Percentiles rank a stretch among this genome's conserved stretches.
Conservation (phyloP, 1,140 invertebrate species). For the Drosophila pruinosa region DNA sequence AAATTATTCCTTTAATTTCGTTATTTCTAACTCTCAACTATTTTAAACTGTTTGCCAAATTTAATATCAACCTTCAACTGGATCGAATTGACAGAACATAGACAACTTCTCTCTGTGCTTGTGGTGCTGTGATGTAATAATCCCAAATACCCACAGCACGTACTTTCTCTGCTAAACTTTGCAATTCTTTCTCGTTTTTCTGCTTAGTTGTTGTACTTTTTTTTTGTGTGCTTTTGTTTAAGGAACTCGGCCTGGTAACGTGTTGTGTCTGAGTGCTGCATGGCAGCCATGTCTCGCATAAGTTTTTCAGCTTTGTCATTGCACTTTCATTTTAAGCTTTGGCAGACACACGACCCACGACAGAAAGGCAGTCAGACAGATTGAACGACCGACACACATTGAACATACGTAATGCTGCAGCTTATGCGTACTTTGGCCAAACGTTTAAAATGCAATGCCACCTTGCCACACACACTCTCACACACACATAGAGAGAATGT, state of each 20-base stretch:
- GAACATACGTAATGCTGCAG: constrained; percentile 71
- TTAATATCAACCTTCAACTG: background rate
- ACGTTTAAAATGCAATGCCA: constrained; percentile 57
- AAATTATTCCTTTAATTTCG: too few relatives aligned
- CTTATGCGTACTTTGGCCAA: constrained; percentile 73
- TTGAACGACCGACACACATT: constrained; percentile 31
- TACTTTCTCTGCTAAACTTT: constrained; percentile 54
- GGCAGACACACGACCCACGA: background rate
- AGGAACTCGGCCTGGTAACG: constrained; percentile 22
- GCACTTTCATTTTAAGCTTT: constrained; percentile 69
- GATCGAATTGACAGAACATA: background rate
- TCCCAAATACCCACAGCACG: constrained; percentile 45
- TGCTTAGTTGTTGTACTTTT: constrained; percentile 5
- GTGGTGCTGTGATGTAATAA: constrained; percentile 2
- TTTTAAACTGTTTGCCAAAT: too few relatives aligned
- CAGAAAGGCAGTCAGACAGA: constrained; percentile 3
- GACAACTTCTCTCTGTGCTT: background rate
- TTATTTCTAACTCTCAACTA: too few relatives aligned
- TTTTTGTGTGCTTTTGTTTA: background rate
- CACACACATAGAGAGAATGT: constrained; percentile 1
- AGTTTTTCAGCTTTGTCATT: constrained; percentile 75
- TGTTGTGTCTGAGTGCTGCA: constrained; percentile 54
- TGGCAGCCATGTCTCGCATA: constrained; percentile 38
- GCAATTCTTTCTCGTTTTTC: constrained; percentile 27
- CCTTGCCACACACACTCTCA: constrained; percentile 24